Evolutionary conservation across 30 jellyfish, hydroid and myxozoan species (phyloP).

Genomic region (Hydractinia echinata): DNA sequence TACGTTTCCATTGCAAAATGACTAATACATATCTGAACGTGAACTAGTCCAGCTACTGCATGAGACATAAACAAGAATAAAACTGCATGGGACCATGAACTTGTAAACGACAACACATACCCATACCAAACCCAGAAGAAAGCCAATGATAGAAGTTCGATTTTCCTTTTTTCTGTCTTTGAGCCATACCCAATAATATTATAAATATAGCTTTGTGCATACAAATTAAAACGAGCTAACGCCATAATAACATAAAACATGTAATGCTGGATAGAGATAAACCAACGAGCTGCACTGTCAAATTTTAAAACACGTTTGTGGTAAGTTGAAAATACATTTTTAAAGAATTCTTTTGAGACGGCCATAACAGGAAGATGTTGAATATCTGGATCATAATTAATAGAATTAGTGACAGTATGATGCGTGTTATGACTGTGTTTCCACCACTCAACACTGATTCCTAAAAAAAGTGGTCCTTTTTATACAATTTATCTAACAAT

Average conservation of each 20-base stretch:
- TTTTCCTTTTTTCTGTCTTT: constrained; percentile 9
- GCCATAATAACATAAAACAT: constrained; percentile 84
- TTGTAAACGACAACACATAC: constrained; percentile 42
- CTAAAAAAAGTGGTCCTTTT: constrained; percentile 19
- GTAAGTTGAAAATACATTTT: constrained; percentile 59
- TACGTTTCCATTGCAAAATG: constrained; percentile 82
- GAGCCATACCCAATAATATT: constrained; percentile 33
- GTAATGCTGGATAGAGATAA: constrained; percentile 69
- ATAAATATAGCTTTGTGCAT: constrained; percentile 75
- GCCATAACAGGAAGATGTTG: constrained; percentile 94
- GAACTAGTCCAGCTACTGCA: constrained; percentile 90
- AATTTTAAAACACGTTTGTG: constrained; percentile 58
- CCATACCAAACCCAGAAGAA: constrained; percentile 68
- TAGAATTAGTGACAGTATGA: constrained; percentile 82
- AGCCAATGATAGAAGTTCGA: constrained; percentile 45
- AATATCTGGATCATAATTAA: constrained; percentile 83
- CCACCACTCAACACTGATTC: constrained; percentile 97
- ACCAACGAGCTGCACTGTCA: constrained; percentile 47
- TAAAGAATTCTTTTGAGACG: constrained; percentile 66
- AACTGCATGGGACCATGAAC: constrained; percentile 46
- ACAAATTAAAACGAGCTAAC: constrained; percentile 77
- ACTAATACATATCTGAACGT: constrained; percentile 86
- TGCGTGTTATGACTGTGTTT: constrained; percentile 81
- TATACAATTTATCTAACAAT: too few species aligned
- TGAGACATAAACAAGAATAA: constrained; percentile 62